Evolutionary conservation across 2,888 invertebrate species (phyloP).

Genomic region (Sericinus montela): DNA sequence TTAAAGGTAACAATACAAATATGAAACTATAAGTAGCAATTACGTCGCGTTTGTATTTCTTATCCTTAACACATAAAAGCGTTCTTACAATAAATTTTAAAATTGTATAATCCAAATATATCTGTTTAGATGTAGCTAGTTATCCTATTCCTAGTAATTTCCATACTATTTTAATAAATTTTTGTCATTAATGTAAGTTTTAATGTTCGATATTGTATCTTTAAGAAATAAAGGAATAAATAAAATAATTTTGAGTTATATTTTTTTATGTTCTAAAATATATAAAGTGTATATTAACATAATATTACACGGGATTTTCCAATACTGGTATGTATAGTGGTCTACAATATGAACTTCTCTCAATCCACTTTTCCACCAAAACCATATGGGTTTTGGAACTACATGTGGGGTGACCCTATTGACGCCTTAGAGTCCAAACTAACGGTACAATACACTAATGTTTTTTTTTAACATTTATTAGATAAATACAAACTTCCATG

Average conservation of each 20-base stretch:
- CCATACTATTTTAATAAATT: slow-evolving; percentile 42
- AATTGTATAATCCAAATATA: slow-evolving; percentile 46
- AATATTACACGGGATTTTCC: no score
- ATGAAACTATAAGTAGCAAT: background rate
- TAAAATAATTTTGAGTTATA: slow-evolving; percentile 20
- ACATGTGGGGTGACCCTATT: no score
- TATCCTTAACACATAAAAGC: background rate
- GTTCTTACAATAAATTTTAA: slow-evolving; percentile 14
- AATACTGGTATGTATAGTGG: no score
- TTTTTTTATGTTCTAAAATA: background rate
- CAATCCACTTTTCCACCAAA: no score
- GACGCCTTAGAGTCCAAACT: no score
- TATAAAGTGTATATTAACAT: no score
- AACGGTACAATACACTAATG: no score
- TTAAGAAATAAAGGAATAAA: slow-evolving; percentile 30
- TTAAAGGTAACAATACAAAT: no score
- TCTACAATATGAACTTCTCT: no score
- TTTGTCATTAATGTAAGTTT: slow-evolving; percentile 48
- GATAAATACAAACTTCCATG: no score
- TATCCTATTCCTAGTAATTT: slow-evolving; percentile 43
- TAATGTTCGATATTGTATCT: slow-evolving; percentile 32
- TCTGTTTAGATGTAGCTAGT: slow-evolving; percentile 44
- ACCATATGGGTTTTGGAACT: no score
- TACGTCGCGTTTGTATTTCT: background rate
- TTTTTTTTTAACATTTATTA: no score